Base-by-base conservation (phyloP, 2,113 vertebrate genomes). In the Meles meles region DNA sequence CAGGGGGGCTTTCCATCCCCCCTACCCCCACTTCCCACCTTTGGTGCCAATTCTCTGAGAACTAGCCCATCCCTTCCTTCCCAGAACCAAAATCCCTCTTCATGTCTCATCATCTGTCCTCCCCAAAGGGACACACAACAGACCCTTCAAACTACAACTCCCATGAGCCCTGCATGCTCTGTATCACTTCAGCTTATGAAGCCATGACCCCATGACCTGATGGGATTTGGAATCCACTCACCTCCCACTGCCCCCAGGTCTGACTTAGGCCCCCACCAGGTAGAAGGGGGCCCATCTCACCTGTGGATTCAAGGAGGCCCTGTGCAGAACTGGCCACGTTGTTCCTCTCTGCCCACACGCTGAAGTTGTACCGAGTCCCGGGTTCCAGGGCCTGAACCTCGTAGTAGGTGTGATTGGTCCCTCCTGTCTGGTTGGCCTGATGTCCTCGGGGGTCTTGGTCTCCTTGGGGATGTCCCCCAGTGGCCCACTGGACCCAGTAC, bases 401-500 rank as follows among this genome's bases (percentile, higher is more conserved):
- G 34, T 97, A 92, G 8, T 7, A 2, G 1, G 97, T 84, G 27
- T 76, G 15, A 2, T 42, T 92, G 37, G 91, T 90, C 2, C 10
- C 15, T 69, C 1, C 0, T 0, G 0, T 72, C 74, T 85, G 42
- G 49, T 65, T 5, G 25, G 5, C 52, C 76, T 63, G 12, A 34
- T 21, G 39, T 93, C 31, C 37, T 55, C 17, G 39, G 61, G 77
- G 31, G 9, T 39, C 52, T 69, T 4, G 18, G 29, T n/a, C 31
- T 81, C 49, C n/a, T 42, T 42, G 59, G 39, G 44, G 23, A 1
- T 18, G 5, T 2, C 0, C 47, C 1, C 37, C 31, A 2, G 18
- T 2, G 52, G 14, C 15, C 97, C 97, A 98, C 3, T 10, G 90
- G 39, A 98, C n/a, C 10, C 15, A 1, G 49, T 98, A 97, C 0